A percentile compares a stretch with the other conserved stretches of the same genome.
Conservation (phyloP, 2,113 vertebrate species). For the Xiphophorus hellerii region DNA sequence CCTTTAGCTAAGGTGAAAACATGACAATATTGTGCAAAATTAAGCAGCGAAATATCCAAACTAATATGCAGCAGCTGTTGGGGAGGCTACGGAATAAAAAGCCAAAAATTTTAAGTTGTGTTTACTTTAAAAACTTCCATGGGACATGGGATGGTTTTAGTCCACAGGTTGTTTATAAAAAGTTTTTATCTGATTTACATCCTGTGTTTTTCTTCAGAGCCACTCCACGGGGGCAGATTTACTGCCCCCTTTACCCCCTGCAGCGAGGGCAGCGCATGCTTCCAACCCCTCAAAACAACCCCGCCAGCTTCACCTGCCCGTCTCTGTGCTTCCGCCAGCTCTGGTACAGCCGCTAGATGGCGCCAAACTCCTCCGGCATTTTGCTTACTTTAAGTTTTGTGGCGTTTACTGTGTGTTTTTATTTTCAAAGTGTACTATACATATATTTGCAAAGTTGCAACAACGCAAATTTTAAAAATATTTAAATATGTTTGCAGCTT, state of each 20-base stretch:
- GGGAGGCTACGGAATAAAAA: background rate
- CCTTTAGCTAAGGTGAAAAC: constrained; percentile 71
- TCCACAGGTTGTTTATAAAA: background rate
- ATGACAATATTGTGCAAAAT: background rate
- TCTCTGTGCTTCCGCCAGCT: constrained; percentile 69
- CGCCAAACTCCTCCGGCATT: constrained; percentile 13
- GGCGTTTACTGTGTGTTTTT: background rate
- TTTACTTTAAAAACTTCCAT: background rate
- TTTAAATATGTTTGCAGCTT: background rate
- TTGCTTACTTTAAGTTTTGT: constrained; percentile 5
- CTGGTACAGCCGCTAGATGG: constrained; percentile 61
- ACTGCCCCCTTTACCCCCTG: constrained; percentile 75
- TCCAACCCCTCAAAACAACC: constrained; percentile 63
- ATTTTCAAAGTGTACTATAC: too few relatives aligned
- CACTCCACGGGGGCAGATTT: constrained; percentile 71
- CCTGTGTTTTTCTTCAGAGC: constrained; percentile 67
- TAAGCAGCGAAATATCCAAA: background rate
- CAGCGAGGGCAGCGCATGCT: constrained; percentile 63
- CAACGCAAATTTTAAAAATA: too few relatives aligned
- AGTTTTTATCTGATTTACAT: constrained; percentile 17
- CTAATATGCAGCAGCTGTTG: background rate
- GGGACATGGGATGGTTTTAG: background rate
- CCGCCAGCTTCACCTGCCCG: constrained; percentile 69
- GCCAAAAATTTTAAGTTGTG: background rate
- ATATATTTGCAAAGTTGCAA: too few relatives aligned